Evolutionary conservation across 2,888 invertebrate genomes (phyloP).

Genomic region (Subacronicta megacephala): DNA sequence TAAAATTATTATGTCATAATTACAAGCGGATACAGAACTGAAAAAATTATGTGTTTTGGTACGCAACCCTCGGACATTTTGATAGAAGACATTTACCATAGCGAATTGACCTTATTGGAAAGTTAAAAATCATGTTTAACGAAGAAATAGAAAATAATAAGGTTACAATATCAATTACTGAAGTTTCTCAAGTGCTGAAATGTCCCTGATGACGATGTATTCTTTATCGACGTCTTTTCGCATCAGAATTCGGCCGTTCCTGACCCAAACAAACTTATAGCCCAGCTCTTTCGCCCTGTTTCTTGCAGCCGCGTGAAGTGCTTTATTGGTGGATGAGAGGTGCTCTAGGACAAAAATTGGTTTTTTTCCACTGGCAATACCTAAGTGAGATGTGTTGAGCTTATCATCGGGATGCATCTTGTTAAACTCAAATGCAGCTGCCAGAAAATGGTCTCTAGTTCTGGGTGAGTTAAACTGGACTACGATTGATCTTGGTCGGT

Average conservation of each 20-base stretch:
- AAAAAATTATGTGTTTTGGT: neutral
- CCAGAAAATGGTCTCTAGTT: slow-evolving; percentile 2
- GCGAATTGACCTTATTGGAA: too few species aligned
- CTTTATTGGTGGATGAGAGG: too few species aligned
- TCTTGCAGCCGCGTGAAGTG: too few species aligned
- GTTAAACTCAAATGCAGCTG: slow-evolving; percentile 4
- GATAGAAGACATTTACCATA: too few species aligned
- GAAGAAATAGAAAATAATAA: too few species aligned
- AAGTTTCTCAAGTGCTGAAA: slow-evolving; percentile 1
- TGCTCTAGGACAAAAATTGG: too few species aligned
- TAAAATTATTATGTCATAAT: slow-evolving; percentile 1
- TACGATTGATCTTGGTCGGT: slow-evolving; percentile 12
- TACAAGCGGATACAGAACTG: neutral
- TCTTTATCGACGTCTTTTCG: neutral
- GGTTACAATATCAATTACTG: neutral
- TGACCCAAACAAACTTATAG: too few species aligned
- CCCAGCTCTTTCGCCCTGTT: too few species aligned
- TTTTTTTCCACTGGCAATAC: too few species aligned
- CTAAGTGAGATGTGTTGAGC: neutral
- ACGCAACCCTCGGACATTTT: neutral
- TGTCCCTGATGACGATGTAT: slow-evolving; percentile 1
- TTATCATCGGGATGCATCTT: slow-evolving; percentile 1
- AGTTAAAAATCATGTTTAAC: too few species aligned
- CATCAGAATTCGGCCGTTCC: too few species aligned
- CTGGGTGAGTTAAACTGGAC: slow-evolving; percentile 2